Percentiles rank a stretch among this genome's conserved stretches.
Conservation (phyloP, 2,113 vertebrate species). For the Etheostoma spectabile region DNA sequence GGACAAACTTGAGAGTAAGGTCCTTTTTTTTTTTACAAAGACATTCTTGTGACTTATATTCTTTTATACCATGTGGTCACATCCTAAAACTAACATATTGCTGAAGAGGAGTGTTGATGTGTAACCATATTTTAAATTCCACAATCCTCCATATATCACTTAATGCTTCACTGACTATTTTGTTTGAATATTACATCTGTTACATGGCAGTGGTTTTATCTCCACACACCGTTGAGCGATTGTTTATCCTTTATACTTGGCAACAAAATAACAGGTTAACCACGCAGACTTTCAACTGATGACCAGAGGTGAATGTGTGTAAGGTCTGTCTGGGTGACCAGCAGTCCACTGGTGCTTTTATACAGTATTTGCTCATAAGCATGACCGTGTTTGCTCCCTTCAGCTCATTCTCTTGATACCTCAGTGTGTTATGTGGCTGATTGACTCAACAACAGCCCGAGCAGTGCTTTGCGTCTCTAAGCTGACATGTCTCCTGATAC, state of each 20-base stretch:
- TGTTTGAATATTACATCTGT: neutral
- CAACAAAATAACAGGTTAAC: constrained; percentile 36
- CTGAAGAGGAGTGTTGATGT: neutral
- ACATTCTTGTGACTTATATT: neutral
- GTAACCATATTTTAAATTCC: neutral
- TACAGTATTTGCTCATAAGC: constrained; percentile 59
- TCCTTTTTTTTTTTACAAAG: neutral
- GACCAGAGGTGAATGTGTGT: constrained; percentile 24
- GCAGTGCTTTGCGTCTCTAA: constrained; percentile 58
- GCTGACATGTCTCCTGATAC: constrained; percentile 68
- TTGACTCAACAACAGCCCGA: constrained; percentile 75
- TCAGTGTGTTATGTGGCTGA: constrained; percentile 64
- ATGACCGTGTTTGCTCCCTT: constrained; percentile 53
- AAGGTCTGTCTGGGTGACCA: constrained; percentile 2
- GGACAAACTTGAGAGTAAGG: constrained; percentile 81
- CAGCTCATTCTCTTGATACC: constrained; percentile 66
- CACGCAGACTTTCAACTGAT: constrained; percentile 18
- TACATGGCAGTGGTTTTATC: neutral
- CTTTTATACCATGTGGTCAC: neutral
- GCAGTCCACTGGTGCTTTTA: constrained; percentile 34
- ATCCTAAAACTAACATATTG: neutral
- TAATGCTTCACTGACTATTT: neutral
- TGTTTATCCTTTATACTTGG: neutral
- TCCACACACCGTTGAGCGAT: neutral
- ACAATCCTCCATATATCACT: neutral